Base-by-base conservation (phyloP, 2,888 invertebrate species). In the Mesorhabditis spiculigera region DNA sequence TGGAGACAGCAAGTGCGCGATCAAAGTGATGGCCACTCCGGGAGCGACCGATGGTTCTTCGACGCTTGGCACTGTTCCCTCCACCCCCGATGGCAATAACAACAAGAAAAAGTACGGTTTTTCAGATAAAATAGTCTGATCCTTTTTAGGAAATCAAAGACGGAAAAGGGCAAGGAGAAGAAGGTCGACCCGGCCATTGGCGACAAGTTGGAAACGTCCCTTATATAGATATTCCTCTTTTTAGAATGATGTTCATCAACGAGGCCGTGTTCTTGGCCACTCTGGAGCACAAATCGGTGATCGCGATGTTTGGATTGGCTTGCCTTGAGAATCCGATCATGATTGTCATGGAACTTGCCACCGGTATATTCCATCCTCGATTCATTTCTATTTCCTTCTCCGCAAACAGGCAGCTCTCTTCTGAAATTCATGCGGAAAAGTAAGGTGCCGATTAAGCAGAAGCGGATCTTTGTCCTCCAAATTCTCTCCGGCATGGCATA, bases 161-260 rank as follows among this genome's bases (percentile, higher is more conserved):
- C 28, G 28, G 28, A 28, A 28, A 28, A 28, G 28, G 28, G 28
- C 28, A 28, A 28, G 28, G 28, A 28, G 28, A 28, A 28, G 28
- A 28, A 28, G 28, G 28, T 28, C 28, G 28, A 28, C 28, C 58
- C 58, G n/a, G n/a, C 58, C 58, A 50, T 50, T n/a, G n/a, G 10
- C 58, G 58, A 50, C 58, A 50, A 50, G 58, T 50, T 13, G n/a
- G 58, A 50, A 13, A n/a, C 8, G 8, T 50, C n/a, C 58, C 3
- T 50, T 13, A 50, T 50, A 10, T n/a, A 50, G 8, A n/a, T 13
- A 50, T 50, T 10, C 2, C n/a, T 3, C 8, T 50, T 50, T n/a
- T 50, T n/a, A 50, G 58, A 50, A 50, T 50, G 58, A 50, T 50
- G 58, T 50, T 50, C 58, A 50, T 50, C 58, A 50, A 50, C 58